A percentile compares a stretch with the other conserved stretches of the same genome.
phyloP scores from a whole-genome alignment of 2,797 vertebrate species.

The Scolopax rusticola region DNA sequence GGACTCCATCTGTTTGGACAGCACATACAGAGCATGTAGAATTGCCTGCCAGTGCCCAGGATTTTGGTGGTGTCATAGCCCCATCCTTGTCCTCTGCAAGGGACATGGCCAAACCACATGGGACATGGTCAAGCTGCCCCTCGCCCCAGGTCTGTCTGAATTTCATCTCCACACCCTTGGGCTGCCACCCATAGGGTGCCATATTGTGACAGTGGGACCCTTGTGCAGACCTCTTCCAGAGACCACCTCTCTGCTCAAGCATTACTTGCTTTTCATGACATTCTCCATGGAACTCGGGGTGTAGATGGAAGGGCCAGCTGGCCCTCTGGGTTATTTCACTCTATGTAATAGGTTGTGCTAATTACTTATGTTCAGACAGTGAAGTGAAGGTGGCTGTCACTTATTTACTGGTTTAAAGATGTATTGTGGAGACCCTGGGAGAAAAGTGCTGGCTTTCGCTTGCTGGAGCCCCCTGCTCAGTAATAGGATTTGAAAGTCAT shows the following conservation, averaged over 20 bases:
- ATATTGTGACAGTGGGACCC: accelerated
- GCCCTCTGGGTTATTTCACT: background rate
- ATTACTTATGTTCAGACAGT: background rate
- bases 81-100: background rate
- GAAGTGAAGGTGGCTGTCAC: background rate
- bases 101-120: no score
- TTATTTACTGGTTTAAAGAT: background rate
- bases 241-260: accelerated
- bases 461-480: background rate
- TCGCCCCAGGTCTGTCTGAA: background rate
- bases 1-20: background rate
- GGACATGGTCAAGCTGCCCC: no score
- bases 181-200: accelerated
- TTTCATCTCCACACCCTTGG: accelerated
- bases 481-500: background rate
- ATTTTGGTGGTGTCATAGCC: no score
- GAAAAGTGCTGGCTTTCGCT: background rate
- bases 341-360: background rate
- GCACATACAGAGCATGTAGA: accelerated
- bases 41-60: background rate
- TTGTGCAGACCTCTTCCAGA: background rate
- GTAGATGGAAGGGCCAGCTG: background rate
- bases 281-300: accelerated
- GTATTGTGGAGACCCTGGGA: background rate
- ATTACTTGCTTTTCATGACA: accelerated